Conservation (phyloP, 2,888 invertebrate species). For the Unio delphinus region DNA sequence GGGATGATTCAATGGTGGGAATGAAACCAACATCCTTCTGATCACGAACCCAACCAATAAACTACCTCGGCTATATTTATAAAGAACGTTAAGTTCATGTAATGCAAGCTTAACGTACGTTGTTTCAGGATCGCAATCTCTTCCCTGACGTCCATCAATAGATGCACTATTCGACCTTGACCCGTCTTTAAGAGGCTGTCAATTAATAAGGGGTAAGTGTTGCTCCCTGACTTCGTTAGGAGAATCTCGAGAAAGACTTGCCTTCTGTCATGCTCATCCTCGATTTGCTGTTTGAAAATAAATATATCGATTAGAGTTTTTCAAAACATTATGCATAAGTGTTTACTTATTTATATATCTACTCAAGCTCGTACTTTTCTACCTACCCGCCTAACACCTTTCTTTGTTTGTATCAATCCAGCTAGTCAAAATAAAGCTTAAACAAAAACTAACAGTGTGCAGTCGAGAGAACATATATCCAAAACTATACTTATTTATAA, state of each 20-base stretch:
- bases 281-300: constrained; percentile 21
- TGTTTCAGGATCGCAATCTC: constrained; percentile 34
- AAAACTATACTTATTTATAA: no score
- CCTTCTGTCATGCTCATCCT: constrained; percentile 23
- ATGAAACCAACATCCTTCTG: no score
- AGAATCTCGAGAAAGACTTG: constrained; percentile 34
- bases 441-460: no score
- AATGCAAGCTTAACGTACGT: constrained; percentile 16
- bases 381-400: no score
- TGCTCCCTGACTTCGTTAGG: constrained; percentile 20
- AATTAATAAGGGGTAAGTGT: constrained; percentile 34
- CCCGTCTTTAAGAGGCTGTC: constrained; percentile 34
- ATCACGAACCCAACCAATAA: no score
- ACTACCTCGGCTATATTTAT: not conserved
- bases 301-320: not conserved
- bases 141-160: constrained; percentile 41
- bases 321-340: no score
- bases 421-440: no score
- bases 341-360: no score
- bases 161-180: constrained; percentile 28
- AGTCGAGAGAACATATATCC: no score
- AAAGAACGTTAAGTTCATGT: not conserved
- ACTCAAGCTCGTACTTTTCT: no score
- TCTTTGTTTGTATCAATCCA: no score
- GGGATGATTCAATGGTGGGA: no score